These are phyloP conservation scores for Prunella himalayana DNA, from an alignment of 2,113 vertebrate species.

Conservation along the genomic window DNA sequence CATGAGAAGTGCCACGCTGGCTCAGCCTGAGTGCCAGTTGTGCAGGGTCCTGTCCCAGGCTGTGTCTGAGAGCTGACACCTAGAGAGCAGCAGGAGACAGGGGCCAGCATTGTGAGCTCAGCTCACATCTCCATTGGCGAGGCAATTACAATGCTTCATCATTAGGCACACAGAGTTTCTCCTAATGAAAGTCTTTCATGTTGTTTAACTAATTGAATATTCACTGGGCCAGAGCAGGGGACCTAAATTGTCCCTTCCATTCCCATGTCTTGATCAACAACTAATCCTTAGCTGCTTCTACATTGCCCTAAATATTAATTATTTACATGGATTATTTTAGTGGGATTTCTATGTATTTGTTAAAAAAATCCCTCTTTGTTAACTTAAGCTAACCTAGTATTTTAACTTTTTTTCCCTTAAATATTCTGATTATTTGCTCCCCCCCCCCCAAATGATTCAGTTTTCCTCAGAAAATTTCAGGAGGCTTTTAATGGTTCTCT, in stretches of 20 bases:
- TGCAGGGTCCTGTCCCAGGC: neutral
- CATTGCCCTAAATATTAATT: neutral
- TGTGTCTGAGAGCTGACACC: neutral
- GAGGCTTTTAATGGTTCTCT: neutral
- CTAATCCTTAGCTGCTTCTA: neutral
- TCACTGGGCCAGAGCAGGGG: neutral
- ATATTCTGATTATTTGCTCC: neutral
- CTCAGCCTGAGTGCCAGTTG: rapidly evolving
- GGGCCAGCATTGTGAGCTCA: neutral
- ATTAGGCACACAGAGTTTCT: neutral
- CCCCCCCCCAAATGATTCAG: rapidly evolving
- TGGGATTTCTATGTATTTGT: neutral
- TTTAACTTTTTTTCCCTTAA: neutral
- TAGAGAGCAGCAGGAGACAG: neutral
- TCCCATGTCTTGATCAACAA: neutral
- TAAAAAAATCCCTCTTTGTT: neutral
- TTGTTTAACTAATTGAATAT: neutral
- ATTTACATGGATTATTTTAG: neutral
- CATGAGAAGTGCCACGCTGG: neutral
- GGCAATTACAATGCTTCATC: neutral
- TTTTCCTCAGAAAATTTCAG: neutral
- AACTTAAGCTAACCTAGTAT: neutral
- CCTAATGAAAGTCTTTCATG: neutral
- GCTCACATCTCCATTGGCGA: neutral
- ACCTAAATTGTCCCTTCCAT: neutral